phyloP scores from a whole-genome alignment of 2,797 vertebrate species.

The Danio aesculapii region DNA sequence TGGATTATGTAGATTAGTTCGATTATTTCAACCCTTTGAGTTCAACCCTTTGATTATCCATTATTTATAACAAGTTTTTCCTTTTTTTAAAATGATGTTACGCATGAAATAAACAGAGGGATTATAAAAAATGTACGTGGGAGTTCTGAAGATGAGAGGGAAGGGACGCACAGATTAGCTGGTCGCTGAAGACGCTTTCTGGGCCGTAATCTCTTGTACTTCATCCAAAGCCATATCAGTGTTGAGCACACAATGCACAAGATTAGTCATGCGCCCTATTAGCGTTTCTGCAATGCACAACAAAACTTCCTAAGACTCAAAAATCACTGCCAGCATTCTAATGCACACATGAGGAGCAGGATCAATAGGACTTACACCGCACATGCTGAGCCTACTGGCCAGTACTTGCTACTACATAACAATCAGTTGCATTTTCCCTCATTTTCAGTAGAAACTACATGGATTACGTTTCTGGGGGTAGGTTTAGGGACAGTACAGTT shows the following conservation, averaged over 20 bases:
- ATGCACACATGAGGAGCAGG: background rate
- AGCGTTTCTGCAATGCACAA: slow-evolving; percentile 6
- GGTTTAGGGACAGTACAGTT: no score
- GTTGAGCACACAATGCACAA: slow-evolving; percentile 37
- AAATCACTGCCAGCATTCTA: background rate
- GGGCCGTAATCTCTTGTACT: slow-evolving; percentile 42
- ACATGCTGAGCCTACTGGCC: background rate
- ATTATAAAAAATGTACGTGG: slow-evolving; percentile 2
- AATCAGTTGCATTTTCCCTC: background rate
- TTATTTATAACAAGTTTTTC: background rate
- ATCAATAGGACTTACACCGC: background rate
- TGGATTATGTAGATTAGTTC: background rate
- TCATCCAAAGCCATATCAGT: slow-evolving; percentile 39
- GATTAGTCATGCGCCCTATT: slow-evolving; percentile 35
- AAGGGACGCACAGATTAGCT: slow-evolving; percentile 29
- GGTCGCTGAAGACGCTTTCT: slow-evolving; percentile 11
- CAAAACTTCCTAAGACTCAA: background rate
- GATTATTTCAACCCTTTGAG: background rate
- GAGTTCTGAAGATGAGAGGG: slow-evolving; percentile 27
- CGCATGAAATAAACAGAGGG: background rate
- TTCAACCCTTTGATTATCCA: background rate
- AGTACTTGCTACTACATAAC: background rate
- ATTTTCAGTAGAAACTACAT: no score
- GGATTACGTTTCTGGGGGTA: no score
- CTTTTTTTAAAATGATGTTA: background rate